These are phyloP conservation scores for Balaenoptera acutorostrata DNA, from an alignment of 2,113 vertebrate genomes.

Conservation along the genomic window DNA sequence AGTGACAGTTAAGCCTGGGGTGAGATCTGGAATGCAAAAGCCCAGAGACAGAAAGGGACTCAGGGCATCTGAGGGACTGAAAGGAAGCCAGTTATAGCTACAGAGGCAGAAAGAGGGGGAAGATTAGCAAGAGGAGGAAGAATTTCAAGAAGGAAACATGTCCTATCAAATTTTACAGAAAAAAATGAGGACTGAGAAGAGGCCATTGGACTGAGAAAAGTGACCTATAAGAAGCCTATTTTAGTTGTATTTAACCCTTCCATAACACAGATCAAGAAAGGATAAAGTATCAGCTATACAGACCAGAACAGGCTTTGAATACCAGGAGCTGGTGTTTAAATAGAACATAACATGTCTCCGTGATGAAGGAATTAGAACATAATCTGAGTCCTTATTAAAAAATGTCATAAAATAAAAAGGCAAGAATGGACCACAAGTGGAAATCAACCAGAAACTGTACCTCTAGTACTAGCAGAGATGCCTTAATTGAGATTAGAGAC, in stretches of 20 bases:
- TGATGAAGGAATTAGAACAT: not conserved
- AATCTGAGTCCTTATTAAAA: not conserved
- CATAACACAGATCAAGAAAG: not conserved
- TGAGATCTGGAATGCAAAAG: not conserved
- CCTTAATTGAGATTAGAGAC: not conserved
- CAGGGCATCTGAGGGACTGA: not conserved
- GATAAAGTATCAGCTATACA: not conserved
- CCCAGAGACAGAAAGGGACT: not conserved
- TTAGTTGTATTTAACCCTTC: not conserved
- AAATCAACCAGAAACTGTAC: not conserved
- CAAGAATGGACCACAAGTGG: not conserved
- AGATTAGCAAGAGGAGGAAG: not conserved
- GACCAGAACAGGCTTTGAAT: not conserved
- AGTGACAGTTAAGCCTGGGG: not conserved
- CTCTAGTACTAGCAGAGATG: not conserved
- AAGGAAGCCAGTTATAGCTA: not conserved
- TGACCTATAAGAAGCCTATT: not conserved
- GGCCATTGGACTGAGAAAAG: not conserved
- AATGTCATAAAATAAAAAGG: not conserved
- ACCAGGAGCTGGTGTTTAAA: not conserved
- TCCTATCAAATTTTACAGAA: not conserved
- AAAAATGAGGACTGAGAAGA: not conserved
- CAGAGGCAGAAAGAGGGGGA: not conserved
- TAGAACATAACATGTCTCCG: not conserved
- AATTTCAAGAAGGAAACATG: not conserved